Percentiles rank a stretch among this genome's conserved stretches.
Conservation (phyloP, 2,888 invertebrate species). For the Leucophenga maculata region DNA sequence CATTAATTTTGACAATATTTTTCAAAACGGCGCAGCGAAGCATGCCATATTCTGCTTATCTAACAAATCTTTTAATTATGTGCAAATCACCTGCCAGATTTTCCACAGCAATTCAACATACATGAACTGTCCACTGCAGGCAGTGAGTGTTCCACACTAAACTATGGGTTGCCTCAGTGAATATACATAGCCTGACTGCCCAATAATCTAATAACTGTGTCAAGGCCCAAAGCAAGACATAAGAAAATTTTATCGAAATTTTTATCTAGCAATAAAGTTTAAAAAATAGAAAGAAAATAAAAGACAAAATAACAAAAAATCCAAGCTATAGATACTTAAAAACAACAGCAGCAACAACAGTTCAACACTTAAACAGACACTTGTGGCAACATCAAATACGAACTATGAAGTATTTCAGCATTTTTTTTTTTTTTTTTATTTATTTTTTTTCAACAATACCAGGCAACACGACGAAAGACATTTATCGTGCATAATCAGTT, state of each 20-base stretch:
- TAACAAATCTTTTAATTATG: too few species aligned
- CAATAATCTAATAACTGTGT: neutral
- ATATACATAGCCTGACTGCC: neutral
- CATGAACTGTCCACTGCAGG: too few species aligned
- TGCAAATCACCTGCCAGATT: too few species aligned
- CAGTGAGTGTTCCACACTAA: too few species aligned
- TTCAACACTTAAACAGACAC: constrained; percentile 1
- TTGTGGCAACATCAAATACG: neutral
- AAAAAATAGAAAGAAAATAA: too few species aligned
- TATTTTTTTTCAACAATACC: neutral
- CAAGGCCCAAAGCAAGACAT: constrained; percentile 15
- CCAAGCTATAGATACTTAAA: constrained; percentile 10
- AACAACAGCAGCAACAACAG: neutral
- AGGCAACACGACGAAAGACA: neutral
- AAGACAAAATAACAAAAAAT: too few species aligned
- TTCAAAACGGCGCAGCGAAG: too few species aligned
- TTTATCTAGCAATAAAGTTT: neutral
- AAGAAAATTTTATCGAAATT: constrained; percentile 13
- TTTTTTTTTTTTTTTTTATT: constrained; percentile 4
- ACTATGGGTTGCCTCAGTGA: too few species aligned
- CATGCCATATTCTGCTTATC: too few species aligned
- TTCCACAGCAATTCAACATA: too few species aligned
- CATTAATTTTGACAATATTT: too few species aligned
- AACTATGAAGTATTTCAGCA: neutral
- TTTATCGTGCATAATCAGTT: constrained; percentile 17